These are phyloP conservation scores for Copsychus sechellarum DNA, from an alignment of 2,113 vertebrate species.

Conservation along the genomic window DNA sequence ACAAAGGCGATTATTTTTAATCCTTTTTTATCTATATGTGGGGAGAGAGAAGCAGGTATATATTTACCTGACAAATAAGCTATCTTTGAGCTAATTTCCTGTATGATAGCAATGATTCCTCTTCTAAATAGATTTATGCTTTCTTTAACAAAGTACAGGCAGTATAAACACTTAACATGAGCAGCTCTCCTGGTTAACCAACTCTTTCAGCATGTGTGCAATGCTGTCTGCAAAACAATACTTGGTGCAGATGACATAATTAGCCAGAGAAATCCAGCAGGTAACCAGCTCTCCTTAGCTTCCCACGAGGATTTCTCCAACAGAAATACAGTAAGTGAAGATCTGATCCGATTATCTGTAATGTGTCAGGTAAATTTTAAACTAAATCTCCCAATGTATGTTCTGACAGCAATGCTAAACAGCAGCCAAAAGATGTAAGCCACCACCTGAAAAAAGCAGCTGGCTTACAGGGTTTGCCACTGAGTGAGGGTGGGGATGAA, in stretches of 20 bases:
- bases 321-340: background rate
- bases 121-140: background rate
- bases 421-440: background rate
- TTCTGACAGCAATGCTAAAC: background rate
- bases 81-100: background rate
- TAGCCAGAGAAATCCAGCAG: background rate
- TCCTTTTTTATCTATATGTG: background rate
- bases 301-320: background rate
- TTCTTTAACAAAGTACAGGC: background rate
- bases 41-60: background rate
- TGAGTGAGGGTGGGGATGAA: background rate
- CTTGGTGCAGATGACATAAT: background rate
- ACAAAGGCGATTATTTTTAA: background rate
- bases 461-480: background rate
- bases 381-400: background rate
- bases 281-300: background rate
- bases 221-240: background rate
- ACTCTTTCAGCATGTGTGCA: background rate
- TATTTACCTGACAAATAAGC: background rate
- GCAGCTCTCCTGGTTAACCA: background rate
- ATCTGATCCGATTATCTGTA: background rate
- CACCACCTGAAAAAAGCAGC: background rate
- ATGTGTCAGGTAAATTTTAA: background rate
- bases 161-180: background rate
- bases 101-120: background rate